Base-by-base conservation (phyloP, 2,797 vertebrate species). In the Hydrocynus forskahlii region DNA sequence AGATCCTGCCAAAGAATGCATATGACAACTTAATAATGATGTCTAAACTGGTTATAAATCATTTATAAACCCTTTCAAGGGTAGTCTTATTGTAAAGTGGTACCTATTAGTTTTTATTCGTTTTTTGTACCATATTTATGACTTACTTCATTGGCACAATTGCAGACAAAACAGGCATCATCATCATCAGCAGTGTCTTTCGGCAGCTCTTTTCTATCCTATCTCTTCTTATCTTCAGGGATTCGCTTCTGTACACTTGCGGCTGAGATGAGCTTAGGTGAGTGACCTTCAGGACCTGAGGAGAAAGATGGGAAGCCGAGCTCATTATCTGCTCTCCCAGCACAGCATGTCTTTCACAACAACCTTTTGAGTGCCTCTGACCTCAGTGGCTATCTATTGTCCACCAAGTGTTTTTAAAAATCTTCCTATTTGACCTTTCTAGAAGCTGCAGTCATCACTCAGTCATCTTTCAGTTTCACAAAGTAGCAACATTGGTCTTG, bases 281-380 rank as follows among this genome's bases (percentile, higher is more conserved):
- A 6, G 38, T 68, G 79, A 81, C 79, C 72, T 75, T 68, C 25
- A 75, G 17, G 21, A 81, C 73, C 55, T 8, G 17, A 40, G 43
- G 14, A 25, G 64, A 62, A 76, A 16, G 52, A 70, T 60, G 48
- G 54, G 25, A 35, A 76, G 55, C 73, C 9, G 23, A 23, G 63
- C 72, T 81, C 73, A 75, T 75, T 75, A 80, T 45, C 54, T 50
- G 43, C 38, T 62, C 79, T 69, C 55, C 64, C 64, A 68, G 35
- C 21, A 25, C 57, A 14, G 35, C 8, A 13, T 48, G n/a, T 43
- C 23, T 75, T 80, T 69, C 72, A 81, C 63, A 81, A 69, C 72
- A 75, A 80, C 52, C 55, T 76, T 72, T 57, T 2, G 23, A 80
- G 52, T 55, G 35, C n/a, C 70, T 69, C 79, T 68, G 79, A 60